Evolutionary conservation across 2,797 vertebrate genomes (phyloP).

Genomic region (Periophthalmus magnuspinnatus): DNA sequence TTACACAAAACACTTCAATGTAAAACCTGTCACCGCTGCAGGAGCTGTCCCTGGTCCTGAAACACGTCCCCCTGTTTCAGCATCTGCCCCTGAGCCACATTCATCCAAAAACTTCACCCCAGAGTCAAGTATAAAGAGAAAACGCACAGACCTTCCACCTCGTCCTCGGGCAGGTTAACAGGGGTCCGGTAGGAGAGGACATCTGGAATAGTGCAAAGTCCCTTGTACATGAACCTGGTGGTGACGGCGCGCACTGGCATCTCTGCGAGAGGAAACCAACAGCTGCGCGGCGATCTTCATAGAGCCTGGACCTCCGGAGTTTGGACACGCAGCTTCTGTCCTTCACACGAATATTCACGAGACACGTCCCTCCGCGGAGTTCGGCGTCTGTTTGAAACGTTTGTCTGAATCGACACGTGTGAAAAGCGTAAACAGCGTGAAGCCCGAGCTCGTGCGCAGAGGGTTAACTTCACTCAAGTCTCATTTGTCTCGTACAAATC

Average conservation of each 20-base stretch:
- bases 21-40: neutral
- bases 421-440: no score
- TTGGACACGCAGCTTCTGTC: constrained; percentile 50
- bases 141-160: constrained; percentile 88
- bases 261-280: constrained; percentile 82
- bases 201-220: constrained; percentile 94
- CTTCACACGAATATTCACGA: constrained; percentile 20
- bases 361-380: neutral
- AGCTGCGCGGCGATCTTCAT: constrained; percentile 77
- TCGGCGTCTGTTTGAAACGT: no score
- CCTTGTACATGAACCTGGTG: constrained; percentile 98
- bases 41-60: constrained; percentile 59
- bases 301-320: constrained; percentile 70
- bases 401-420: no score
- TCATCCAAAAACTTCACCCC: neutral
- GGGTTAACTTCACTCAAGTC: no score
- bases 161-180: constrained; percentile 90
- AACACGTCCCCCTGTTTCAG: constrained; percentile 5
- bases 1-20: neutral
- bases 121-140: neutral
- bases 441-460: no score
- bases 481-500: no score
- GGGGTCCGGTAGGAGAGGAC: constrained; percentile 90
- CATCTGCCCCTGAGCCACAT: neutral
- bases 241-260: constrained; percentile 97